Evolutionary conservation across 2,113 vertebrate species (phyloP).

Genomic region (Athene cunicularia): DNA sequence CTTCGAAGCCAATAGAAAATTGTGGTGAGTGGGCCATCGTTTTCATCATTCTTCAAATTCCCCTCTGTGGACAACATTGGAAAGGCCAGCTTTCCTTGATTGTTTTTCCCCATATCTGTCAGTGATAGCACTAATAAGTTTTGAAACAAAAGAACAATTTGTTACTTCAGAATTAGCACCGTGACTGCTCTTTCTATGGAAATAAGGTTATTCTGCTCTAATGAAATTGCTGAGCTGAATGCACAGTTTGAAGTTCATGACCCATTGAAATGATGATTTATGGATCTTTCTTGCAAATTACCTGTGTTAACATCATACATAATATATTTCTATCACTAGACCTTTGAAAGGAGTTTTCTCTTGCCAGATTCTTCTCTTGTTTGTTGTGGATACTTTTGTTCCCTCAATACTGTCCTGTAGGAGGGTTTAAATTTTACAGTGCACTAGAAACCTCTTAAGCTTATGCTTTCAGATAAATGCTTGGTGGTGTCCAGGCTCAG

Average conservation of each 20-base stretch:
- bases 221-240: conserved; percentile 47
- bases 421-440: background rate
- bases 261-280: conserved; percentile 29
- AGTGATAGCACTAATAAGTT: background rate
- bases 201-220: conserved; percentile 52
- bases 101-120: background rate
- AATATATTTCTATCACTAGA: conserved; percentile 4
- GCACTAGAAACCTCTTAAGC: background rate
- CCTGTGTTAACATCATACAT: background rate
- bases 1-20: background rate
- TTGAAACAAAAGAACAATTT: conserved; percentile 35
- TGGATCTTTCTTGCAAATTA: conserved; percentile 20
- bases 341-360: background rate
- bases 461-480: background rate
- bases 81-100: background rate
- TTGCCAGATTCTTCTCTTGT: background rate
- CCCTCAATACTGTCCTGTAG: background rate
- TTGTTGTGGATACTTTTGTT: background rate
- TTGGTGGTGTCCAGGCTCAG: background rate
- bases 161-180: conserved; percentile 42
- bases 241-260: conserved; percentile 49
- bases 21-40: background rate
- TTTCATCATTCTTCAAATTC: background rate
- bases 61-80: background rate
- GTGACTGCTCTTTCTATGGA: conserved; percentile 38